phyloP scores from a whole-genome alignment of 2,888 invertebrate species.

The Cataglyphis altisquamis region DNA sequence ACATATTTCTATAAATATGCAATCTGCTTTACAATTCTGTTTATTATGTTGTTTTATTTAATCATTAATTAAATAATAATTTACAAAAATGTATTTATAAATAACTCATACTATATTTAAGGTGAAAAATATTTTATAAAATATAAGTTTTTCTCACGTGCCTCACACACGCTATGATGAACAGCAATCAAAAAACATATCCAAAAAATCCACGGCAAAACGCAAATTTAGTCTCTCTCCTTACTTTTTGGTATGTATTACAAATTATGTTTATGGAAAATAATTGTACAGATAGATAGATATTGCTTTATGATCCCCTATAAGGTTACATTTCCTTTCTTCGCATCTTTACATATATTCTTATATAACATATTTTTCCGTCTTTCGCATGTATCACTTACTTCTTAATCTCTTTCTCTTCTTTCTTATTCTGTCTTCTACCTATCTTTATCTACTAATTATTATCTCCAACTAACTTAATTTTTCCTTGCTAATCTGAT shows the following conservation, averaged over 20 bases:
- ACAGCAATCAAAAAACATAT: slow-evolving; percentile 87
- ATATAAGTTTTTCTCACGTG: slow-evolving; percentile 40
- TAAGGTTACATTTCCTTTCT: too few species aligned
- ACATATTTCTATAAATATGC: neutral
- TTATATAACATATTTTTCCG: too few species aligned
- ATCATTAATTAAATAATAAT: neutral
- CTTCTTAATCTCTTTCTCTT: too few species aligned
- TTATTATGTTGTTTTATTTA: neutral
- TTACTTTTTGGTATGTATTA: slow-evolving; percentile 90
- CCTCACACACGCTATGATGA: slow-evolving; percentile 74
- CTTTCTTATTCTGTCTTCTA: too few species aligned
- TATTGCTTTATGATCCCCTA: too few species aligned
- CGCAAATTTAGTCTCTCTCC: slow-evolving; percentile 90
- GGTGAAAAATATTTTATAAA: slow-evolving; percentile 12
- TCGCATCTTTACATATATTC: too few species aligned
- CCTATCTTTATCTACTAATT: too few species aligned
- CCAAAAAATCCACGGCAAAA: slow-evolving; percentile 88
- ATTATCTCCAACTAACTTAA: too few species aligned
- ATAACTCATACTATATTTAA: neutral
- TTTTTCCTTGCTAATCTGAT: too few species aligned
- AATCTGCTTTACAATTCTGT: neutral
- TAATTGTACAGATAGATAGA: neutral
- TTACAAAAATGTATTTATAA: slow-evolving; percentile 1
- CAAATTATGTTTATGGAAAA: neutral
- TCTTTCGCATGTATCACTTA: too few species aligned